These are phyloP conservation scores for Catocala nupta DNA, from an alignment of 2,888 invertebrate genomes.

Conservation along the genomic window DNA sequence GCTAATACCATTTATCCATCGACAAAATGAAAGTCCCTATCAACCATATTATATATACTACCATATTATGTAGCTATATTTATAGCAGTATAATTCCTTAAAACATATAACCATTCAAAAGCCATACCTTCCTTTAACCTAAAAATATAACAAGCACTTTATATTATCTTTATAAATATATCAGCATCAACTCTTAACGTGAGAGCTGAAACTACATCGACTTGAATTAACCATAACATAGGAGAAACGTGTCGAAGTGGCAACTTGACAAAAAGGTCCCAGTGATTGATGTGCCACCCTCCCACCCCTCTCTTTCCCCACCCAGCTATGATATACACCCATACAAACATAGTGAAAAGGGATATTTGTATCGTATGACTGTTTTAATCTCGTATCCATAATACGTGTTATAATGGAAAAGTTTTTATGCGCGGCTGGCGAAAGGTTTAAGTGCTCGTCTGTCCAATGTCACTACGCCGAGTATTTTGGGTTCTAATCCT, in stretches of 20 bases:
- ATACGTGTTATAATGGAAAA: slow-evolving; percentile 9
- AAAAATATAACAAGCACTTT: background rate
- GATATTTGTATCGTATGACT: slow-evolving; percentile 20
- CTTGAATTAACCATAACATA: slow-evolving; percentile 66
- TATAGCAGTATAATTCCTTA: too few relatives aligned
- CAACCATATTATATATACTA: too few relatives aligned
- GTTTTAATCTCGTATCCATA: slow-evolving; percentile 22
- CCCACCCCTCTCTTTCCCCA: slow-evolving; percentile 11
- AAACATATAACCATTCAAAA: too few relatives aligned
- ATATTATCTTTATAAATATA: slow-evolving; percentile 27
- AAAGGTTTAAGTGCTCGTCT: too few relatives aligned
- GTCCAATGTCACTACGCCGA: too few relatives aligned
- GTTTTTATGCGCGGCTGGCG: background rate
- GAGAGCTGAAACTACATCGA: slow-evolving; percentile 38
- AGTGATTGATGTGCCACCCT: slow-evolving; percentile 67
- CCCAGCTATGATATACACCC: slow-evolving; percentile 27
- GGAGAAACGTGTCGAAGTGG: slow-evolving; percentile 68
- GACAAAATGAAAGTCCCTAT: too few relatives aligned
- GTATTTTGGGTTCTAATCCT: too few relatives aligned
- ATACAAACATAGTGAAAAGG: slow-evolving; percentile 36
- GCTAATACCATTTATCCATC: too few relatives aligned
- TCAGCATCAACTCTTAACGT: slow-evolving; percentile 29
- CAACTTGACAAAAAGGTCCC: slow-evolving; percentile 70
- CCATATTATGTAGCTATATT: too few relatives aligned
- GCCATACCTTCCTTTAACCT: too few relatives aligned